phyloP scores from a whole-genome alignment of 2,797 vertebrate species.

The Parambassis ranga region DNA sequence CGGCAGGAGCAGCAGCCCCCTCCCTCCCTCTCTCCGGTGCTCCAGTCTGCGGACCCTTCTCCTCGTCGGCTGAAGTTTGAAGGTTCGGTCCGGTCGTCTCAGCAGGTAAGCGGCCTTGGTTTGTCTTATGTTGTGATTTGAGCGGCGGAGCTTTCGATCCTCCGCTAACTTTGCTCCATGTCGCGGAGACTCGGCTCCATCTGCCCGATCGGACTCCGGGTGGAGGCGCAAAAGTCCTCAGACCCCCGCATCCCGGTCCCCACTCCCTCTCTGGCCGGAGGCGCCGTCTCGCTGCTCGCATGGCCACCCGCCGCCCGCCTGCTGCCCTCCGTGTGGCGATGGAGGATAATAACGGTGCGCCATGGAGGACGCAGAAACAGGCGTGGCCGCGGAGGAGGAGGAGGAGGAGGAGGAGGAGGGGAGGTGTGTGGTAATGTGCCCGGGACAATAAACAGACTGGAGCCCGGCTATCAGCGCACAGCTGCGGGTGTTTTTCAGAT shows the following conservation, averaged over 20 bases:
- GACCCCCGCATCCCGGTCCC: background rate
- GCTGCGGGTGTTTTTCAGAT: background rate
- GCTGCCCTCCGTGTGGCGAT: conserved; percentile 43
- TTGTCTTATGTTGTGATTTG: conserved; percentile 22
- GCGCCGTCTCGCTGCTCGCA: background rate
- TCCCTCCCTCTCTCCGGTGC: background rate
- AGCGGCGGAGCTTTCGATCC: background rate
- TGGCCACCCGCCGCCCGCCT: conserved; percentile 5
- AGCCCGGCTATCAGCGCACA: background rate
- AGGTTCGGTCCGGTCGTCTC: background rate
- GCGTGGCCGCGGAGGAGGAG: conserved; percentile 52
- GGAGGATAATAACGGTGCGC: conserved; percentile 64
- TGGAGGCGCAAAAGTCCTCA: background rate
- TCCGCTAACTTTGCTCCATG: conserved; percentile 23
- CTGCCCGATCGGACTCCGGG: background rate
- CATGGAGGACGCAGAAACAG: conserved; percentile 47
- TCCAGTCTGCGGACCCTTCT: conserved; percentile 18
- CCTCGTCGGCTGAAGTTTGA: conserved; percentile 18
- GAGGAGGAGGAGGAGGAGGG: background rate
- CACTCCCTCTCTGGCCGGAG: background rate
- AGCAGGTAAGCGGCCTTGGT: conserved; percentile 23
- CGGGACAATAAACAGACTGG: conserved; percentile 15
- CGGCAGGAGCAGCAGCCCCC: conserved; percentile 7
- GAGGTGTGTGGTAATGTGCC: background rate
- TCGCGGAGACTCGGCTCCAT: background rate